phyloP scores from a whole-genome alignment of 2,888 invertebrate species.

The Ophion ventricosus region DNA sequence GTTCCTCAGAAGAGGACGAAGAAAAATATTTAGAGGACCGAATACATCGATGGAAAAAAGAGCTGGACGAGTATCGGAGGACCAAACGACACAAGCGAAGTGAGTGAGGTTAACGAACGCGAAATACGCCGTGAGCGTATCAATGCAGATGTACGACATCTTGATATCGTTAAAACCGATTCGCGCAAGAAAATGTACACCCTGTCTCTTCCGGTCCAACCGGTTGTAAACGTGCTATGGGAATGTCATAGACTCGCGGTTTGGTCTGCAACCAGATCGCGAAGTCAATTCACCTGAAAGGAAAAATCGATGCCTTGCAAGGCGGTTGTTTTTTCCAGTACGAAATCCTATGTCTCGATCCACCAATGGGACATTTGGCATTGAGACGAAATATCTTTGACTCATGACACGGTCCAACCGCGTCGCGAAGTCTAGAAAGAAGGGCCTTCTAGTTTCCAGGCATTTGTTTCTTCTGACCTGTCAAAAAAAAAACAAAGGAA shows the following conservation, averaged over 20 bases:
- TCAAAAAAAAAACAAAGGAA: background rate
- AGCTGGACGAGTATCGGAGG: background rate
- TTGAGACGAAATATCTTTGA: background rate
- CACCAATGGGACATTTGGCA: background rate
- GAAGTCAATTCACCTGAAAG: too few relatives aligned
- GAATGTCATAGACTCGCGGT: background rate
- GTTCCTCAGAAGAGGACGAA: background rate
- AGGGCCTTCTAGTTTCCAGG: background rate
- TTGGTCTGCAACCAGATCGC: background rate
- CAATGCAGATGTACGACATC: background rate
- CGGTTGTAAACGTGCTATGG: background rate
- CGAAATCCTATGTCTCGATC: background rate
- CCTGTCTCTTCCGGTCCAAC: constrained; percentile 1
- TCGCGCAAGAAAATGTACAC: background rate
- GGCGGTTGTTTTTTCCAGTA: background rate
- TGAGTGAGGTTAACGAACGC: background rate
- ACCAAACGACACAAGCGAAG: background rate
- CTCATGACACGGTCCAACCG: background rate
- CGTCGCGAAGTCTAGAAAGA: background rate
- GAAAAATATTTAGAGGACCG: background rate
- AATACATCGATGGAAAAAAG: constrained; percentile 10
- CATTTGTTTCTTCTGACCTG: background rate
- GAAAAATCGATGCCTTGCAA: constrained; percentile 1
- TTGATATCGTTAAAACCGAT: background rate
- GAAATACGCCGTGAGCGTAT: too few relatives aligned